Conservation (phyloP, 2,888 invertebrate species). For the Tortricodes alternella region DNA sequence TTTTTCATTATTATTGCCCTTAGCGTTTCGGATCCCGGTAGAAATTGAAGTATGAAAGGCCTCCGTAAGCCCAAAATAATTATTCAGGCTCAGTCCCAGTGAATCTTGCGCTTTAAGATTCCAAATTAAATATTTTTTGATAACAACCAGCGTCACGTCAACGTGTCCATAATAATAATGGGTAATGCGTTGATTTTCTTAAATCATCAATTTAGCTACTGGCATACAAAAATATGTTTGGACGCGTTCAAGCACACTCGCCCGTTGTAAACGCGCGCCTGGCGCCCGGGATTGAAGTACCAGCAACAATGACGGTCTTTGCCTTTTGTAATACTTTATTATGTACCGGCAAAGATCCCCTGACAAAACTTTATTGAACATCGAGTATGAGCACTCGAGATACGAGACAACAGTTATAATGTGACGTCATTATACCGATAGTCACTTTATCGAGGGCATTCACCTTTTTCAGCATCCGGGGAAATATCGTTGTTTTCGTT, state of each 20-base stretch:
- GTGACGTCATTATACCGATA: conserved; percentile 24
- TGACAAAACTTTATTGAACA: conserved; percentile 82
- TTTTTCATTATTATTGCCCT: too few relatives aligned
- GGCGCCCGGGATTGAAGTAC: conserved; percentile 76
- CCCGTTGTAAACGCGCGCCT: conserved; percentile 49
- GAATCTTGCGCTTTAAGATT: too few relatives aligned
- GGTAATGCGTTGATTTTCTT: too few relatives aligned
- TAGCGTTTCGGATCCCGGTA: too few relatives aligned
- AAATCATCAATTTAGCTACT: conserved; percentile 42
- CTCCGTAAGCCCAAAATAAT: too few relatives aligned
- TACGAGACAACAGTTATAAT: conserved; percentile 54
- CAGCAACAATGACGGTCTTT: conserved; percentile 82
- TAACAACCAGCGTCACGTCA: too few relatives aligned
- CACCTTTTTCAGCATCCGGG: background rate
- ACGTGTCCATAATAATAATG: too few relatives aligned
- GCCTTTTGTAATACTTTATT: conserved; percentile 83
- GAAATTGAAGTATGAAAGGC: too few relatives aligned
- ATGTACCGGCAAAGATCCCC: conserved; percentile 80
- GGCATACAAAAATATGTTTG: conserved; percentile 35
- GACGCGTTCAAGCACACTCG: conserved; percentile 46
- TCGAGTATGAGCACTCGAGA: conserved; percentile 74
- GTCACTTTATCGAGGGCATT: background rate
- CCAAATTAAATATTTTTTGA: too few relatives aligned
- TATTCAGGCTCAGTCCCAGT: too few relatives aligned
- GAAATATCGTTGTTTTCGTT: background rate